phyloP scores from a whole-genome alignment of 1,140 invertebrate genomes.

The Drosophila truncata region DNA sequence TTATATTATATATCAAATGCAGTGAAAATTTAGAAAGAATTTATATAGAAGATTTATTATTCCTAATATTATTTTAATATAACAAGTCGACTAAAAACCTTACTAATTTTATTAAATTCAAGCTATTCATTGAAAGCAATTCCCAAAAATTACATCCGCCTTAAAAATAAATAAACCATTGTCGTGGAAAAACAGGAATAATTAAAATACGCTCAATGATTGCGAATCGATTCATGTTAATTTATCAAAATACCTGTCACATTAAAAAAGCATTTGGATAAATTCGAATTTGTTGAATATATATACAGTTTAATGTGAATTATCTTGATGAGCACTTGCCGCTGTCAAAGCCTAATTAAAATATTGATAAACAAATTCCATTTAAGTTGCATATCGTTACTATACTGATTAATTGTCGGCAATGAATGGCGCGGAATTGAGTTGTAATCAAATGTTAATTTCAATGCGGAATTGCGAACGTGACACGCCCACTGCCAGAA shows the following conservation, averaged over 20 bases:
- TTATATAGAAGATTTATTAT: too few species aligned
- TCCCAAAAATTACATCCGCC: neutral
- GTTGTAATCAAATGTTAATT: constrained; percentile 45
- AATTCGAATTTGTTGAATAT: constrained; percentile 42
- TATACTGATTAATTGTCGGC: constrained; percentile 37
- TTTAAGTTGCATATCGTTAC: constrained; percentile 56
- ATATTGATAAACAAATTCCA: constrained; percentile 69
- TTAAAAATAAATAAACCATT: neutral
- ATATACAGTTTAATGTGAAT: constrained; percentile 22
- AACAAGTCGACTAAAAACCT: neutral
- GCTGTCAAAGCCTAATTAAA: constrained; percentile 42
- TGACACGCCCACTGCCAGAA: constrained; percentile 32
- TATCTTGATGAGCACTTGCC: constrained; percentile 46
- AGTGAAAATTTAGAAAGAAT: too few species aligned
- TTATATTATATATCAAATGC: too few species aligned
- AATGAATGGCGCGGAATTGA: constrained; percentile 10
- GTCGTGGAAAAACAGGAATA: constrained; percentile 12
- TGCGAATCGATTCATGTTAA: constrained; percentile 13
- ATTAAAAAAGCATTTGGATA: constrained; percentile 49
- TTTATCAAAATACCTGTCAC: constrained; percentile 52
- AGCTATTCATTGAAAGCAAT: neutral
- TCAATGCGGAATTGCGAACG: constrained; percentile 3
- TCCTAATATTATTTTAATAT: neutral
- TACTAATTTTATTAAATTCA: neutral
- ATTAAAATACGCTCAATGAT: constrained; percentile 6